These are phyloP conservation scores for Nylanderia fulva DNA, from an alignment of 1,140 invertebrate species.

Conservation along the genomic window DNA sequence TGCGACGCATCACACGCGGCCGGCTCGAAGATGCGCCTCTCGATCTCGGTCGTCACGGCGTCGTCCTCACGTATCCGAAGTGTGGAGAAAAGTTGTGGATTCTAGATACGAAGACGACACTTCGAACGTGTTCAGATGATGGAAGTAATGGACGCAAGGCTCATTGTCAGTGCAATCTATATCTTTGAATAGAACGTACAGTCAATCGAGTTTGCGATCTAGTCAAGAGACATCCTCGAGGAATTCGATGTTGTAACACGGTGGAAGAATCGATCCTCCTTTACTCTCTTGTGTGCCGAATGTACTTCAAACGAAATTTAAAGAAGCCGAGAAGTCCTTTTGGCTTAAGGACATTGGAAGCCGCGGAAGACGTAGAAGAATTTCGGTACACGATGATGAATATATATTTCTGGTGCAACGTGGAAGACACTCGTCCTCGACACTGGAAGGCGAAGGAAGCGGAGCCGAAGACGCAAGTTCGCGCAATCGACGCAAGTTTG, in stretches of 20 bases:
- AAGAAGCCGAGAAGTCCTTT: neutral
- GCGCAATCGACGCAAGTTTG: constrained; percentile 26
- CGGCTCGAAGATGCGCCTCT: constrained; percentile 7
- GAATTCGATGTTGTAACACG: neutral
- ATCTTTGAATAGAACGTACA: no score
- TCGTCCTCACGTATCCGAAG: constrained; percentile 12
- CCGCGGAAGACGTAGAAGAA: constrained; percentile 33
- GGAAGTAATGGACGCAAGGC: neutral
- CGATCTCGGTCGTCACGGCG: constrained; percentile 37
- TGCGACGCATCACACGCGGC: constrained; percentile 64
- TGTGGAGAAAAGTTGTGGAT: neutral
- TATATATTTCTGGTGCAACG: constrained; percentile 24
- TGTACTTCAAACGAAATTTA: neutral
- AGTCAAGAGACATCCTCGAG: neutral
- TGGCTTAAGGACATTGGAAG: neutral
- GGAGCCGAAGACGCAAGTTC: constrained; percentile 16
- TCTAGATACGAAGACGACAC: neutral
- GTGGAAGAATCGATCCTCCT: neutral
- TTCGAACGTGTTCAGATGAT: neutral
- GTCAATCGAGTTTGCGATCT: constrained; percentile 3
- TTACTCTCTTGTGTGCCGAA: neutral
- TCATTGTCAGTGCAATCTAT: neutral
- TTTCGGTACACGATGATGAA: neutral
- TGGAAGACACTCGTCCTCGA: constrained; percentile 51
- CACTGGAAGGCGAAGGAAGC: constrained; percentile 25